phyloP scores from a whole-genome alignment of 2,888 invertebrate genomes.

The Andrena flavipes region DNA sequence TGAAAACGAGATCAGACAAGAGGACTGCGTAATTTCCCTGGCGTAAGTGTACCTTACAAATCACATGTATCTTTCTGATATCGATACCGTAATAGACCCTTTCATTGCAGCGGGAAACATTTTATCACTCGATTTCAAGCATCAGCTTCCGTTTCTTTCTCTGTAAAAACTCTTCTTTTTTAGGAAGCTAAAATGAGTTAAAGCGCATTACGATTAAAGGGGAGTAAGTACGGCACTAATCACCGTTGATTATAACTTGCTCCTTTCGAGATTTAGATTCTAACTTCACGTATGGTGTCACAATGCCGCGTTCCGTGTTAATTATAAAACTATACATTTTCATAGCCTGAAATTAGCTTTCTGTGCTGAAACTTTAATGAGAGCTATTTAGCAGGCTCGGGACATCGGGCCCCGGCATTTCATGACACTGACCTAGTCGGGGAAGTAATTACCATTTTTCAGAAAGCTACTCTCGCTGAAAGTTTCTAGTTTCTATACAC shows the following conservation, averaged over 20 bases:
- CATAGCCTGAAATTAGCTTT: background rate
- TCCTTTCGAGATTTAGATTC: background rate
- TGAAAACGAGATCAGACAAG: conserved; percentile 2
- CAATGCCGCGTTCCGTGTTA: background rate
- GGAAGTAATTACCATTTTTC: conserved; percentile 2
- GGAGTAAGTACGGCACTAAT: background rate
- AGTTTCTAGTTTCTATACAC: background rate
- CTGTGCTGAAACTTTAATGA: background rate
- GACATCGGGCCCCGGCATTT: background rate
- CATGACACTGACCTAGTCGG: background rate
- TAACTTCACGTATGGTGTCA: background rate
- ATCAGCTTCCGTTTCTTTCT: background rate
- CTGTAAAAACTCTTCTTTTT: no score
- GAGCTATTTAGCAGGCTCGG: background rate
- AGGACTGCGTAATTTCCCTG: conserved; percentile 7
- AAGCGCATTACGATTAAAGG: background rate
- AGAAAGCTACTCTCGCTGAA: background rate
- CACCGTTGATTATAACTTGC: conserved; percentile 2
- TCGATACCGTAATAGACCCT: background rate
- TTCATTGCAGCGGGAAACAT: background rate
- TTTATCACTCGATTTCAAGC: background rate
- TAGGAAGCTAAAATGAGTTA: no score
- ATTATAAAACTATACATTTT: background rate
- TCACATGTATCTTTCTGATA: conserved; percentile 9
- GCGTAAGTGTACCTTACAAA: conserved; percentile 20